Percentiles rank a stretch among this genome's conserved stretches.
Evolutionary conservation across 2,888 invertebrate species (phyloP).

Genomic region (Volucella bombylans): DNA sequence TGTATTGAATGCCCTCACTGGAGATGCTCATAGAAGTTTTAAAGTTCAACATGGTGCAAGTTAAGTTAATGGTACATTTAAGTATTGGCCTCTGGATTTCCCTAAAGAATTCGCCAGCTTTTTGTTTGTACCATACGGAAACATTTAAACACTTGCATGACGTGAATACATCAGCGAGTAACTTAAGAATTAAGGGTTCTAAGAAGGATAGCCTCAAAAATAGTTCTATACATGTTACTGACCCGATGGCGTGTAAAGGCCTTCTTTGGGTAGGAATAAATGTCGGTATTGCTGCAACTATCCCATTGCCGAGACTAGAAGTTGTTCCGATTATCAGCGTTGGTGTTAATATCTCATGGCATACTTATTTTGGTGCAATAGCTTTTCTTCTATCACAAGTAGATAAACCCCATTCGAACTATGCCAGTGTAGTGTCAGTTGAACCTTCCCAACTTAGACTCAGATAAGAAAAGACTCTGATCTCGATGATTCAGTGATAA

Average conservation of each 20-base stretch:
- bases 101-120: conserved; percentile 92
- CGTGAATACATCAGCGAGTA: conserved; percentile 95
- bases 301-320: conserved; percentile 93
- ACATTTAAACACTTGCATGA: conserved; percentile 96
- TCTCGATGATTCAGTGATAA: conserved; percentile 79
- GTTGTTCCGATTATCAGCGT: conserved; percentile 96
- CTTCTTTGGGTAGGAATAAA: conserved; percentile 97
- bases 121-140: conserved; percentile 96
- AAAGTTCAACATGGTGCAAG: conserved; percentile 86
- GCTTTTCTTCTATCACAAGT: conserved; percentile 91
- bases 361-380: conserved; percentile 96
- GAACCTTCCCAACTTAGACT: conserved; percentile 81
- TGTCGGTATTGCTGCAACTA: conserved; percentile 93
- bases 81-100: conserved; percentile 97
- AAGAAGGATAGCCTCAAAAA: conserved; percentile 83
- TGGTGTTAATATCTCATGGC: conserved; percentile 94
- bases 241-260: conserved; percentile 94
- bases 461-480: conserved; percentile 80
- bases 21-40: conserved; percentile 91
- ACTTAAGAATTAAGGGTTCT: conserved; percentile 88
- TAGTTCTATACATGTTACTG: conserved; percentile 88
- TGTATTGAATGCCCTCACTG: conserved; percentile 90
- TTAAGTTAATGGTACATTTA: conserved; percentile 94
- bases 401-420: conserved; percentile 84
- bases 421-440: conserved; percentile 76